Base-by-base conservation (phyloP, 1,140 invertebrate genomes). In the Melanaphis sacchari region DNA sequence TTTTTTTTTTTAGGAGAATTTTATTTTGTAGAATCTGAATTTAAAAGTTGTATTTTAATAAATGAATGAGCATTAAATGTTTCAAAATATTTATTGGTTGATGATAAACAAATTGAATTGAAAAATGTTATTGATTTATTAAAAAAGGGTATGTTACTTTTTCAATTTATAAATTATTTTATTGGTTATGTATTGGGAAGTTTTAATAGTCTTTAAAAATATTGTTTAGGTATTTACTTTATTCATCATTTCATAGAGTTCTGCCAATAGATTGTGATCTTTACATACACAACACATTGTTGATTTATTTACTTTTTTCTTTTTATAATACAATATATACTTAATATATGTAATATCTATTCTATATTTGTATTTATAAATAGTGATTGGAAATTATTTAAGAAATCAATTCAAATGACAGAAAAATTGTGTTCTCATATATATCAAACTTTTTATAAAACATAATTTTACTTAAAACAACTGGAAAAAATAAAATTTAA, bases 361-460 rank as follows among this genome's bases (percentile, higher is more conserved):
- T 24, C 0, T 8, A 6, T 85, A 85, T 9, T 49, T 88, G 6
- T 49, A 84, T 49, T 21, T 49, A 94, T 94, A 95, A 4, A 94
- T 95, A 95, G 95, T 43, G 95, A 90, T 15, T 89, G 43, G 38
- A 90, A 90, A 76, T 31, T 93, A 38, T 93, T 93, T 40, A 90
- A 59, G 49, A 88, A 93, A 81, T 82, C 89, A 40, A 90, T 93
- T 54, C 87, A 93, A 89, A 46, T 59, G 1, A 54, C 94, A 54
- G 95, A 95, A 59, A 96, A 96, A 94, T 94, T 97, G 22, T 97
- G 96, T 90, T 94, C 95, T 0, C 96, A 97, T 95, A 96, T 97
- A 26, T 96, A 97, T 94, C 95, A 96, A 59, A 96, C 96, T 4
- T 97, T 96, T 2, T 96, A 97, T 90, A 96, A 96, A 93, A 96